A percentile compares a stretch with the other conserved stretches of the same genome.
phyloP scores from a whole-genome alignment of 2,113 vertebrate species.

The Cyanoramphus novaezelandiae region DNA sequence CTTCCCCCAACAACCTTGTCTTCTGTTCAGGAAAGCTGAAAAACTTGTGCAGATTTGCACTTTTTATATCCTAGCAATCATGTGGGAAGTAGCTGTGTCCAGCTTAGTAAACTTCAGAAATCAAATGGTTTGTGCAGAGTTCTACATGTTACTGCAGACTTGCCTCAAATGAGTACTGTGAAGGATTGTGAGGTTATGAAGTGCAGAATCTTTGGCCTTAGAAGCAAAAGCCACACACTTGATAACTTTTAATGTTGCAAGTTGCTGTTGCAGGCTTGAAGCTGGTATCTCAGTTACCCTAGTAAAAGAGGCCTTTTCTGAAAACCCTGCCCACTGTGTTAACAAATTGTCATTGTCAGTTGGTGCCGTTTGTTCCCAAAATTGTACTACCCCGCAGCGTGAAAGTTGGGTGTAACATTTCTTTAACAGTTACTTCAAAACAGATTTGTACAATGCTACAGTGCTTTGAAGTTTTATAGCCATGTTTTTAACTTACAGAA shows the following conservation, averaged over 20 bases:
- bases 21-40: neutral
- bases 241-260: neutral
- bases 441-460: neutral
- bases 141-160: neutral
- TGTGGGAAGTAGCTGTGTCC: neutral
- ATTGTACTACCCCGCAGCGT: neutral
- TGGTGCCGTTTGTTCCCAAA: neutral
- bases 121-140: neutral
- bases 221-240: neutral
- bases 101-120: neutral
- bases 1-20: neutral
- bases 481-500: constrained; percentile 70
- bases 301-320: neutral
- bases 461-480: neutral
- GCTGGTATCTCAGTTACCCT: neutral
- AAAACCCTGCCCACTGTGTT: neutral
- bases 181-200: neutral
- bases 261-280: neutral
- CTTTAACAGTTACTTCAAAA: neutral
- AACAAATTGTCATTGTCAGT: neutral
- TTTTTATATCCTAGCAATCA: neutral
- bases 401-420: neutral
- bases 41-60: neutral
- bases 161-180: neutral
- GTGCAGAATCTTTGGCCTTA: neutral